Base-by-base conservation (phyloP, 2,113 vertebrate species). In the Neopipo cinnamomea region DNA sequence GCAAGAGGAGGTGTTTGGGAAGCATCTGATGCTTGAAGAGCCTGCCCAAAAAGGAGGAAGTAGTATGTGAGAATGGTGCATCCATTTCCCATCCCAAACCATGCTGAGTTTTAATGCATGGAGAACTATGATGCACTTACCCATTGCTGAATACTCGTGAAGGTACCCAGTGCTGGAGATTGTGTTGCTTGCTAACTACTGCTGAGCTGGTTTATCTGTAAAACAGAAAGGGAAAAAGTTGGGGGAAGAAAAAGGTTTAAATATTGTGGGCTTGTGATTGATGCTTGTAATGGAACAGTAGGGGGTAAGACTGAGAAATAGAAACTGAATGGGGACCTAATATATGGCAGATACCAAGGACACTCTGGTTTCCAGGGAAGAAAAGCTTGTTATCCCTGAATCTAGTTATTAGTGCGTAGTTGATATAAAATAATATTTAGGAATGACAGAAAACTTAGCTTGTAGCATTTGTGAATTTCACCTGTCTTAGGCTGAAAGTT, bases 291-390 rank as follows among this genome's bases (percentile, higher is more conserved):
- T 17, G 3, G 14, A 24, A 23, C 20, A 67, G 49, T 27, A 35
- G 83, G 46, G n/a, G 7, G 7, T 79, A n/a, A 41, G 27, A 35
- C 55, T 74, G 50, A 63, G 72, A 77, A 73, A 20, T 33, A 10
- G 24, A 33, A 61, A 55, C n/a, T 13, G 59, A 76, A 58, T 22
- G 25, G 39, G 8, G 21, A 33, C 10, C 12, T 65, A n/a, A 41
- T 42, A 21, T 11, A 17, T 0, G 0, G 16, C 28, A 63, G 10
- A 14, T 62, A 56, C 2, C 10, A 66, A 46, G n/a, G n/a, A 80
- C 86, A 70, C 10, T 11, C 30, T 22, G 44, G 33, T 37, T 89
- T 86, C 50, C 30, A 30, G 61, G 46, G 41, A 66, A 58, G 31
- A 53, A 88, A 88, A 42, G 8, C 23, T 88, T 55, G 7, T 30